These are phyloP conservation scores for Mycteria americana DNA, from an alignment of 2,797 vertebrate species.

Conservation along the genomic window DNA sequence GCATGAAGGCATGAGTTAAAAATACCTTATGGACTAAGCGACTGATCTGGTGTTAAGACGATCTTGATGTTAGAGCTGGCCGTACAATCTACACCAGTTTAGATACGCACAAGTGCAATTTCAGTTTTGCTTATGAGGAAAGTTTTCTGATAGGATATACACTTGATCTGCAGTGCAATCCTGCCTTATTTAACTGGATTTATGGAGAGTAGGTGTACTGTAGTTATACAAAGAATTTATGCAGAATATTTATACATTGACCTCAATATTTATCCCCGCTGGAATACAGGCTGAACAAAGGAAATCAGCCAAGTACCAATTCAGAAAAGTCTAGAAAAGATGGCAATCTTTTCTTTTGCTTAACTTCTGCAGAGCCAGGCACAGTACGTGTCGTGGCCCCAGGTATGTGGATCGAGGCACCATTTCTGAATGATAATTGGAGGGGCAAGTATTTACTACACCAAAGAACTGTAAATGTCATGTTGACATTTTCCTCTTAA, in stretches of 20 bases:
- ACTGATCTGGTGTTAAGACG: not conserved
- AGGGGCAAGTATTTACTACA: not conserved
- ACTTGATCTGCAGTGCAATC: not conserved
- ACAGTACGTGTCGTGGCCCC: not conserved
- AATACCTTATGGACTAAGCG: not conserved
- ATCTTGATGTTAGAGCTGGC: not conserved
- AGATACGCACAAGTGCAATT: not conserved
- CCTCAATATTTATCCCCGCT: not conserved
- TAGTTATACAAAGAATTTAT: not conserved
- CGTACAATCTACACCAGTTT: not conserved
- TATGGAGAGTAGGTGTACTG: not conserved
- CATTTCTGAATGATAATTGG: not conserved
- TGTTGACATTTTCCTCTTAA: not conserved
- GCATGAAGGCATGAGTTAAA: not conserved
- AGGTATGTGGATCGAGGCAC: not conserved
- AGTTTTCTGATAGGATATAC: not conserved
- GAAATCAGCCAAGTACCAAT: not conserved
- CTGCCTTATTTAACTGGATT: not conserved
- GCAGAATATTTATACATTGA: not conserved
- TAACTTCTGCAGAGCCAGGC: not conserved
- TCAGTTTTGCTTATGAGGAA: not conserved
- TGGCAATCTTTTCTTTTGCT: not conserved
- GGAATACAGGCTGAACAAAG: not conserved
- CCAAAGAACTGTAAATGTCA: not conserved
- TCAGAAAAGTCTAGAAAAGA: not conserved